These are phyloP conservation scores for Brachionus calyciflorus DNA, from an alignment of 1,140 invertebrate genomes.

Conservation along the genomic window DNA sequence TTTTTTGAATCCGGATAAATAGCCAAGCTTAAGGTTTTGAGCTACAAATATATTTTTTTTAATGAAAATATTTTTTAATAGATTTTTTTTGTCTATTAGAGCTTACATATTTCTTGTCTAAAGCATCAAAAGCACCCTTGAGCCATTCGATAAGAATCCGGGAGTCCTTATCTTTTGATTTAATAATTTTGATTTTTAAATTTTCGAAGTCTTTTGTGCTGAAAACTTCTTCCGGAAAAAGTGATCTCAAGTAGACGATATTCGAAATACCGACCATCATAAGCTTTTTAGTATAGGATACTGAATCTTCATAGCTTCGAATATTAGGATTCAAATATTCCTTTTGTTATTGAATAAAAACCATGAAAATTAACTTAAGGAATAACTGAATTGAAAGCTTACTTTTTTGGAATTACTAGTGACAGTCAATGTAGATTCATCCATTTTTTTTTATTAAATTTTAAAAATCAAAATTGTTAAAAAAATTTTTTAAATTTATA, in stretches of 20 bases:
- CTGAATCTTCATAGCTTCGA: not conserved
- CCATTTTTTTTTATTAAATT: not conserved
- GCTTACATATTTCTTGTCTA: slow-evolving; percentile 32
- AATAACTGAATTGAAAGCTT: not conserved
- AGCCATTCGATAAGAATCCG: not conserved
- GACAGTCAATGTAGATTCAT: not conserved
- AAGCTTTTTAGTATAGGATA: not conserved
- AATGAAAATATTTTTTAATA: not conserved
- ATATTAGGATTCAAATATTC: slow-evolving; percentile 6
- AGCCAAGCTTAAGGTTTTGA: not conserved
- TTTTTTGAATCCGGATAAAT: not conserved
- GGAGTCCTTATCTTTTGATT: not conserved
- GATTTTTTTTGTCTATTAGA: not conserved
- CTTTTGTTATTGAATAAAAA: not conserved
- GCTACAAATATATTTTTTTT: not conserved
- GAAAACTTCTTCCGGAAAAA: slow-evolving; percentile 6
- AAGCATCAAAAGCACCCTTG: slow-evolving; percentile 10
- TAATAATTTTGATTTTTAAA: slow-evolving; percentile 11
- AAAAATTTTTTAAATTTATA: not conserved
- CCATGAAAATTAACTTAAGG: not conserved
- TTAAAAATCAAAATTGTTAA: too few relatives aligned
- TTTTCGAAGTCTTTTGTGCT: not conserved
- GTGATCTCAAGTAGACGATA: not conserved
- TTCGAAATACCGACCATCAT: not conserved
- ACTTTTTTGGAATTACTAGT: not conserved